Conservation (phyloP, 2,113 vertebrate species). For the Onychorhynchus coronatus region DNA sequence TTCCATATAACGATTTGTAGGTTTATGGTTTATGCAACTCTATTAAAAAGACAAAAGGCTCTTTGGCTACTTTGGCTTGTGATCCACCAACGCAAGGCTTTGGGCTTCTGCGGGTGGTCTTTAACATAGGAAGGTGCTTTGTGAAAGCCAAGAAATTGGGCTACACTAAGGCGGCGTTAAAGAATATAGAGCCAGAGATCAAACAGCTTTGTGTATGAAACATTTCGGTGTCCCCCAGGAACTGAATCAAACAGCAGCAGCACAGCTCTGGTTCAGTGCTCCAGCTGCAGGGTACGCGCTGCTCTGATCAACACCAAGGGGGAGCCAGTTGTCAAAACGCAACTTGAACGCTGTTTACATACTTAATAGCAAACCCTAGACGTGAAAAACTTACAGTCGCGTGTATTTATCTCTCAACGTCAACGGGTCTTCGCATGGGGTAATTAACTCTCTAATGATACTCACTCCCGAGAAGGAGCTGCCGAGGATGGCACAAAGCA, state of each 20-base stretch:
- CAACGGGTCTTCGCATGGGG: background rate
- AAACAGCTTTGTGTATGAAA: background rate
- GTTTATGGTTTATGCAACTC: background rate
- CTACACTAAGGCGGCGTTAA: background rate
- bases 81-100: background rate
- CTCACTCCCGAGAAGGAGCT: background rate
- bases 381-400: background rate
- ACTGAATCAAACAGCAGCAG: background rate
- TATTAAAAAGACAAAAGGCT: background rate
- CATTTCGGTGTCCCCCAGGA: background rate
- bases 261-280: background rate
- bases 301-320: background rate
- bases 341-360: background rate
- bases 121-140: background rate
- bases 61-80: background rate
- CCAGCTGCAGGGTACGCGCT: slow-evolving; percentile 15
- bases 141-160: background rate
- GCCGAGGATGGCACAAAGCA: background rate
- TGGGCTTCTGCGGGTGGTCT: background rate
- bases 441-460: background rate
- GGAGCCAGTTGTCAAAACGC: slow-evolving; percentile 11
- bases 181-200: background rate
- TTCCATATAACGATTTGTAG: background rate
- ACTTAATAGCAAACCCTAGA: background rate
- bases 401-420: background rate